These are phyloP conservation scores for Rallus crepitans DNA, from an alignment of 2,797 vertebrate species.

Conservation along the genomic window DNA sequence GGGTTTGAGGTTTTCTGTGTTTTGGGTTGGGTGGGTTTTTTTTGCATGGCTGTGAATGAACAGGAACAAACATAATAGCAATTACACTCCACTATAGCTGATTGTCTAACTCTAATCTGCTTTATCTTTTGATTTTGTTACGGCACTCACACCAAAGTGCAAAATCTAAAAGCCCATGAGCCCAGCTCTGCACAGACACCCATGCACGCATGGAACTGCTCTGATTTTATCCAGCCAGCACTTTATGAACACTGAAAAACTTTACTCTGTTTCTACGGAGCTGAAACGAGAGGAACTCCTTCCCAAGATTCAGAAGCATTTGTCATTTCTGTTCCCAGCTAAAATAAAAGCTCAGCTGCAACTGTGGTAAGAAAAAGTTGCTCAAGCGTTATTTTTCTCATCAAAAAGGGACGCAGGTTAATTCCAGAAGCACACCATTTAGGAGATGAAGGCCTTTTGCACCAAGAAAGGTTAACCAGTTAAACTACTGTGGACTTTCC, in stretches of 20 bases:
- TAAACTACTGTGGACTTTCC: background rate
- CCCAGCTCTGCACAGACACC: background rate
- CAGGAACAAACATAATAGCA: background rate
- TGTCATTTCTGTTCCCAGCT: background rate
- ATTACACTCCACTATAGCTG: background rate
- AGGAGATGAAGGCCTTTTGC: background rate
- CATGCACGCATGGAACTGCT: background rate
- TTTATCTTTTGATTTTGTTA: background rate
- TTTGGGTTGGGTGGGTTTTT: background rate
- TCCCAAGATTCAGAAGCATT: background rate
- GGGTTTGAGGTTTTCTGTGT: background rate
- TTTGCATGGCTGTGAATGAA: background rate
- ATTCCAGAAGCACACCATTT: background rate
- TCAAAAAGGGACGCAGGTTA: background rate
- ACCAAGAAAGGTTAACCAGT: background rate
- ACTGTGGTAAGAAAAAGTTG: background rate
- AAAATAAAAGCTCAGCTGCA: background rate
- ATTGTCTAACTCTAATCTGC: background rate
- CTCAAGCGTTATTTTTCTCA: background rate
- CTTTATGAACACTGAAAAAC: background rate
- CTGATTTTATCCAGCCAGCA: background rate
- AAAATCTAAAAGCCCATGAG: background rate
- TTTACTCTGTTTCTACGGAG: background rate
- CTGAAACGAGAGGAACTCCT: background rate
- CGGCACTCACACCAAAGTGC: fast-evolving